Evolutionary conservation across 2,888 invertebrate genomes (phyloP).

Genomic region (Hedya salicella): DNA sequence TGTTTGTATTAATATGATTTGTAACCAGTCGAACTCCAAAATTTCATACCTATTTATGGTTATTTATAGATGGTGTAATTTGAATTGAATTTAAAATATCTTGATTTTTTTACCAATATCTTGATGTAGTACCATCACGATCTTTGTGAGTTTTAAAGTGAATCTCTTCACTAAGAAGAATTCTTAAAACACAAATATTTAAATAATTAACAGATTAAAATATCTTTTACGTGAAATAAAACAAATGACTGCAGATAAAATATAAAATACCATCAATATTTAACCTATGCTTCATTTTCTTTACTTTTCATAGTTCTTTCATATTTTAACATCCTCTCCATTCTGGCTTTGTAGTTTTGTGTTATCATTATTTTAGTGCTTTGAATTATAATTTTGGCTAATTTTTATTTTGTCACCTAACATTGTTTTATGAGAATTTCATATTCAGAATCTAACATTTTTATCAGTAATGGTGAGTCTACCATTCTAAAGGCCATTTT

Average conservation of each 20-base stretch:
- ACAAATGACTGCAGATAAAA: neutral
- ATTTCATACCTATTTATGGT: constrained; percentile 14
- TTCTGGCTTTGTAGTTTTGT: constrained; percentile 13
- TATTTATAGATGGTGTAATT: constrained; percentile 10
- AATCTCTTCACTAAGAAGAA: too few species aligned
- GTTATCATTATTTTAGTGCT: constrained; percentile 16
- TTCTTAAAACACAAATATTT: too few species aligned
- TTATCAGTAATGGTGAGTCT: too few species aligned
- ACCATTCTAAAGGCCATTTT: too few species aligned
- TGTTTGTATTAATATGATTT: too few species aligned
- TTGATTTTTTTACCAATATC: too few species aligned
- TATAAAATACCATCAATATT: constrained; percentile 10
- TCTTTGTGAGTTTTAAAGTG: too few species aligned
- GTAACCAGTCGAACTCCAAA: too few species aligned
- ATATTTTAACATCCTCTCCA: neutral
- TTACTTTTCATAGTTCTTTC: constrained; percentile 15
- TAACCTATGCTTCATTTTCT: constrained; percentile 13
- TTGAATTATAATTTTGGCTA: constrained; percentile 6
- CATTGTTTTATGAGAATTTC: neutral
- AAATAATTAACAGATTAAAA: too few species aligned
- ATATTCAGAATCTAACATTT: neutral
- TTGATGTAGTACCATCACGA: too few species aligned
- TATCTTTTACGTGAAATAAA: too few species aligned
- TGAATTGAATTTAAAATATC: neutral
- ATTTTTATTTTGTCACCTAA: neutral